Evolutionary conservation across 2,113 vertebrate genomes (phyloP).

Genomic region (Mus pahari): DNA sequence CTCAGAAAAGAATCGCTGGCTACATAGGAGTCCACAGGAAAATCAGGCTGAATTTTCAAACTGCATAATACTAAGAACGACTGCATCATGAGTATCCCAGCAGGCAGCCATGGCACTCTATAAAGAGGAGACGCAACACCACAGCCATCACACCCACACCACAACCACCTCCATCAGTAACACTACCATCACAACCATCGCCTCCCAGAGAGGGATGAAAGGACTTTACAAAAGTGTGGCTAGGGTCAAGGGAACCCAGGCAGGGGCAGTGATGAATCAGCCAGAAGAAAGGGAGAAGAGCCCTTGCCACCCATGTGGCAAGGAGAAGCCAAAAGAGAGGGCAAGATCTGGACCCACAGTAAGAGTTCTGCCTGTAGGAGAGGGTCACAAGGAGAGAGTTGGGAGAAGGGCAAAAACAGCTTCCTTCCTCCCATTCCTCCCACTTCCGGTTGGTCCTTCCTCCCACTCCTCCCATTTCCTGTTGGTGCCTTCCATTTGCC

Average conservation of each 20-base stretch:
- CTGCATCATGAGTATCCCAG: neutral
- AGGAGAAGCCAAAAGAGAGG: neutral
- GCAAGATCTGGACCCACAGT: accelerated
- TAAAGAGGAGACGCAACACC: neutral
- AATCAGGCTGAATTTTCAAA: neutral
- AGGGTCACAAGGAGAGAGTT: neutral
- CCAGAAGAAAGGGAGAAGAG: no score
- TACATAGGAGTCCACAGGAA: neutral
- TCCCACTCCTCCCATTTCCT: neutral
- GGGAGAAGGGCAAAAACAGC: neutral
- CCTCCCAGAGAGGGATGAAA: neutral
- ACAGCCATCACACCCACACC: neutral
- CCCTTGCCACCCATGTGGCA: neutral
- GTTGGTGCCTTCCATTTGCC: conserved; percentile 16
- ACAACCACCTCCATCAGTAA: no score
- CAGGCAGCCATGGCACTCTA: neutral
- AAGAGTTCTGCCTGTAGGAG: neutral
- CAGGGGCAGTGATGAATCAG: neutral
- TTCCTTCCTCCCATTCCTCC: neutral
- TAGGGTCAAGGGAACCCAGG: neutral
- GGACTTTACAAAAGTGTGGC: neutral
- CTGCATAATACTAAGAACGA: accelerated
- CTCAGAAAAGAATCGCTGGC: neutral
- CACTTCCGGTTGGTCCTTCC: no score
- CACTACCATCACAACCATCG: neutral